Base-by-base conservation (phyloP, 2,113 vertebrate species). In the Neotragus pygmaeus region DNA sequence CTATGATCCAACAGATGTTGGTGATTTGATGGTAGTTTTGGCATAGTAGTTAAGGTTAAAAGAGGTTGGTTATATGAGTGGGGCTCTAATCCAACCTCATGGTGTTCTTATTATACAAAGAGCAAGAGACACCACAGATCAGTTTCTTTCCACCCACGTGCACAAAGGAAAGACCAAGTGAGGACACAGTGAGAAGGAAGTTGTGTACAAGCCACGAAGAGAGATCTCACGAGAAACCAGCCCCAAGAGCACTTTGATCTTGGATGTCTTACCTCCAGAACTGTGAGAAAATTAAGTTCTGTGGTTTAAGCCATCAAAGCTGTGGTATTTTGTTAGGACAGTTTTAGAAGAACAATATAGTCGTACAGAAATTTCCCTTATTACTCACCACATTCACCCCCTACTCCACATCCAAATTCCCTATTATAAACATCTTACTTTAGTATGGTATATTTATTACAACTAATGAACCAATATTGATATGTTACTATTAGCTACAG, bases 231-330 rank as follows among this genome's bases (percentile, higher is more conserved):
- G 27, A 80, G 45, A 85, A 91, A 73, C 45, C 53, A 90, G 82
- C 51, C 49, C 77, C 80, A 16, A 36, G 30, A 19, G 6, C 8
- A 93, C 13, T 30, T 78, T 60, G 16, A 70, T 81, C 39, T 91
- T 70, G 28, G 55, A 70, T 49, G 45, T 96, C 75, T 9, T 12
- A 30, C 49, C 9, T 91, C 64, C n/a, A 83, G 47, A 82, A 66
- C 88, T 77, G 16, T 92, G 53, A 91, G 57, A 84, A 91, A 94
- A 96, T 94, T 53, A 51, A 94, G 83, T 77, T 88, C 49, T 77
- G 27, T 90, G 53, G n/a, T 53, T 62, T 94, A 85, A 62, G 60
- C 58, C 14, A 51, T 7, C 49, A 6, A n/a, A n/a, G 49, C 17
- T 70, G 25, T 94, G 78, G 13, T n/a, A 85, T 87, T 92, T 94